Conservation (phyloP, 2,797 vertebrate genomes). For the Geotrypetes seraphini region DNA sequence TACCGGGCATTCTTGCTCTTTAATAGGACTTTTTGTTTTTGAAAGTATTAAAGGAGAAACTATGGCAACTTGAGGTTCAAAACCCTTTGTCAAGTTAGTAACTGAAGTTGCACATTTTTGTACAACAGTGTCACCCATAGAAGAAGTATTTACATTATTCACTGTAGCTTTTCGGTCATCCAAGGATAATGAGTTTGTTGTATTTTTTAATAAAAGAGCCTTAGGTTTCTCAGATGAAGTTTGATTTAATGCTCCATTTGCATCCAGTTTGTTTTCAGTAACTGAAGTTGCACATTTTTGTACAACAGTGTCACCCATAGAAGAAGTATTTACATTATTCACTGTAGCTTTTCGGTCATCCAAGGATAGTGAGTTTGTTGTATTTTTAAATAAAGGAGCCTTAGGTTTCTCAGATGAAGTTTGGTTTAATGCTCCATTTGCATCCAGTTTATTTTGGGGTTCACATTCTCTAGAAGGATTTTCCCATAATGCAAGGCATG, state of each 20-base stretch:
- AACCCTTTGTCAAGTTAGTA: conserved; percentile 29
- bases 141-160: too few relatives aligned
- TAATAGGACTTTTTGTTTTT: conserved; percentile 22
- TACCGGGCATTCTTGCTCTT: conserved; percentile 3
- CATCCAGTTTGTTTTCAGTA: conserved; percentile 5
- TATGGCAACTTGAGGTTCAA: conserved; percentile 56
- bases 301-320: conserved; percentile 1
- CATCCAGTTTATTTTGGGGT: conserved; percentile 10
- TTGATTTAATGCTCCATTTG: not conserved
- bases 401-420: not conserved
- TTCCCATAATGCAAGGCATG: conserved; percentile 47
- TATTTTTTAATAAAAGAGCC: not conserved
- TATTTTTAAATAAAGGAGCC: not conserved
- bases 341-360: conserved; percentile 6
- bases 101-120: conserved; percentile 31
- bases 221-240: not conserved
- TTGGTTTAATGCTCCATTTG: not conserved
- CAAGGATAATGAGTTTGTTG: not conserved
- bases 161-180: conserved; percentile 6
- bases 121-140: conserved; percentile 1
- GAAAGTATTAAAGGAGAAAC: conserved; percentile 55
- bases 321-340: too few relatives aligned
- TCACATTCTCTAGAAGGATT: conserved; percentile 14
- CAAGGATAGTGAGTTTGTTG: not conserved
- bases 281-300: conserved; percentile 31